phyloP scores from a whole-genome alignment of 2,888 invertebrate genomes.

The Ophioninae sp. region DNA sequence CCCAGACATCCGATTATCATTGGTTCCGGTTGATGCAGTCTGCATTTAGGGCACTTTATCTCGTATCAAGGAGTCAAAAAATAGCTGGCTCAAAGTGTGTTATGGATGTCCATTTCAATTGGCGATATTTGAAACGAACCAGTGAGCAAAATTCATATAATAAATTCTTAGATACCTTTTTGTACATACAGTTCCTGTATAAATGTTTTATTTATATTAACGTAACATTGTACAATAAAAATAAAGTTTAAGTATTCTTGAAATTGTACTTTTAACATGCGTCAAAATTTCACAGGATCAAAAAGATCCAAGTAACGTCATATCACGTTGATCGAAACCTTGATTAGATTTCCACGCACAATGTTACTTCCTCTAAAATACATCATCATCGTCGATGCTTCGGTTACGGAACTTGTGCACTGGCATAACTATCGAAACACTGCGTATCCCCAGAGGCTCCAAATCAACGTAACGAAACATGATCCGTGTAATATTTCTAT shows the following conservation, averaged over 20 bases:
- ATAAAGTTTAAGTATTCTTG: slow-evolving; percentile 1
- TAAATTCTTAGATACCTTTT: too few relatives aligned
- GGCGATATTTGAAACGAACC: too few relatives aligned
- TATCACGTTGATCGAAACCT: not conserved
- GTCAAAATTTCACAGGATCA: not conserved
- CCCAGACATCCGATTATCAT: too few relatives aligned
- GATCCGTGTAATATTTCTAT: not conserved
- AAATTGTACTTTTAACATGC: not conserved
- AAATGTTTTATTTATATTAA: too few relatives aligned
- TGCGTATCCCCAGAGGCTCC: not conserved
- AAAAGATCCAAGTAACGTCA: not conserved
- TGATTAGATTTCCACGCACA: not conserved
- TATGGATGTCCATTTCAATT: too few relatives aligned
- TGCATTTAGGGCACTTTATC: too few relatives aligned
- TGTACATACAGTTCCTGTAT: too few relatives aligned
- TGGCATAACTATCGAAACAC: not conserved
- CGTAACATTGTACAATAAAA: too few relatives aligned
- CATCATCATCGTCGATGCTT: not conserved
- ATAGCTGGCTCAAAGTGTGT: too few relatives aligned
- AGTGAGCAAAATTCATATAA: too few relatives aligned
- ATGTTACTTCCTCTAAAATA: not conserved
- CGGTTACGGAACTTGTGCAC: not conserved
- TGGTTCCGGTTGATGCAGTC: too few relatives aligned
- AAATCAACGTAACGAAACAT: slow-evolving; percentile 3
- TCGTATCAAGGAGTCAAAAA: too few relatives aligned